Percentiles rank a stretch among this genome's conserved stretches.
Conservation (phyloP, 2,888 invertebrate genomes). For the Thera britannica region DNA sequence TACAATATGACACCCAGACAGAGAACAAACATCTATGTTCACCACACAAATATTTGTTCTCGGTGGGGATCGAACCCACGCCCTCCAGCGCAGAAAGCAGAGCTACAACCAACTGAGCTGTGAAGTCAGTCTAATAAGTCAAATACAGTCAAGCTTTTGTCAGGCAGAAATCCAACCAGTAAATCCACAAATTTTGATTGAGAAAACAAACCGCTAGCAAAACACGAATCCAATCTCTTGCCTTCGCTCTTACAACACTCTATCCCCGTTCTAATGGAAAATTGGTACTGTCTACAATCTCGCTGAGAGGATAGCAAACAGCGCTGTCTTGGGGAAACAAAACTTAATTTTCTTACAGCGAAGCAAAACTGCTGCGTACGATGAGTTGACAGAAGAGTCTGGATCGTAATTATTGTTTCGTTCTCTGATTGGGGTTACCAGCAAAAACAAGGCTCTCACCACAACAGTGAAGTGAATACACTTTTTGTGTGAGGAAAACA, state of each 20-base stretch:
- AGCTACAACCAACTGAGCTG: too few relatives aligned
- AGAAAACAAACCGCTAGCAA: conserved; percentile 57
- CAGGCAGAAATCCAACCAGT: conserved; percentile 31
- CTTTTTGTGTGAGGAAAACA: too few relatives aligned
- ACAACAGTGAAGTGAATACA: too few relatives aligned
- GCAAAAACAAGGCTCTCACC: too few relatives aligned
- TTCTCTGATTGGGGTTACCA: conserved; percentile 13
- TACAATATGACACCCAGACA: too few relatives aligned
- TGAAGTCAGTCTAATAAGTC: too few relatives aligned
- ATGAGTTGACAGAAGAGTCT: conserved; percentile 34
- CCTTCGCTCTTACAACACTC: conserved; percentile 61
- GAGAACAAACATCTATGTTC: too few relatives aligned
- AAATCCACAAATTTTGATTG: conserved; percentile 56
- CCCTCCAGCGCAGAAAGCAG: too few relatives aligned
- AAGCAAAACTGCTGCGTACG: conserved; percentile 58
- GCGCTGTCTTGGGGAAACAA: conserved; percentile 59
- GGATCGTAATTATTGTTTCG: conserved; percentile 18
- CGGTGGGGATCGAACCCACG: too few relatives aligned
- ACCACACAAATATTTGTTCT: too few relatives aligned
- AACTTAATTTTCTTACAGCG: conserved; percentile 54
- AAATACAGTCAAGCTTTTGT: not conserved
- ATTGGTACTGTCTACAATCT: conserved; percentile 67
- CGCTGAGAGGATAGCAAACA: conserved; percentile 68
- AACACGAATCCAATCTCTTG: conserved; percentile 70
- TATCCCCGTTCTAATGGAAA: conserved; percentile 63